phyloP scores from a whole-genome alignment of 2,888 invertebrate genomes.

The Crocallis elinguaria region DNA sequence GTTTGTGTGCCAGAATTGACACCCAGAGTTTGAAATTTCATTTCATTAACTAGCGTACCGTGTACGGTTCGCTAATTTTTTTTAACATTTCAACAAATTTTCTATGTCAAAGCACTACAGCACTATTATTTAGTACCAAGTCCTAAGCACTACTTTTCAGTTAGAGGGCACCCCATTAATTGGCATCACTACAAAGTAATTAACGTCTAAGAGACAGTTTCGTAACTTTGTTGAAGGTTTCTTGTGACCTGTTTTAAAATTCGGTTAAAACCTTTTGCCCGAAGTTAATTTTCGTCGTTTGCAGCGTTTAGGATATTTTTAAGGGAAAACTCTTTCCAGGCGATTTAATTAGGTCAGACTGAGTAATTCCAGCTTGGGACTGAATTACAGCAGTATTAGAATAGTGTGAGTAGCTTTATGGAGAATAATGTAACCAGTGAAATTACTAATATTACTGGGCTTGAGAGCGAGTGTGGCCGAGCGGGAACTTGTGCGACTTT shows the following conservation, averaged over 20 bases:
- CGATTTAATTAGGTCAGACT: slow-evolving; percentile 5
- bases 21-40: no score
- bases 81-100: no score
- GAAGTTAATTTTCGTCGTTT: slow-evolving; percentile 30
- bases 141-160: slow-evolving; percentile 11
- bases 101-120: no score
- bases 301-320: not conserved
- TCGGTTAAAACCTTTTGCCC: slow-evolving; percentile 29
- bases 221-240: slow-evolving; percentile 20
- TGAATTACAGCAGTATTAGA: not conserved
- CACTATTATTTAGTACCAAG: not conserved
- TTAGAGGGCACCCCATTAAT: slow-evolving; percentile 40
- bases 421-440: not conserved
- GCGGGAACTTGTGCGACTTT: no score
- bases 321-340: slow-evolving; percentile 2
- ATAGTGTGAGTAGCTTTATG: not conserved
- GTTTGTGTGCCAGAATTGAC: no score
- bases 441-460: not conserved
- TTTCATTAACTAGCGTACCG: no score
- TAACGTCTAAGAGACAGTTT: slow-evolving; percentile 39
- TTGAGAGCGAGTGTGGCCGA: no score
- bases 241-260: slow-evolving; percentile 31
- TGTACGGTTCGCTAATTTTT: no score
- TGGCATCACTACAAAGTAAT: slow-evolving; percentile 50
- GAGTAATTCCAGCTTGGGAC: not conserved